phyloP scores from a whole-genome alignment of 1,140 invertebrate species.

The Antheraea pernyi region DNA sequence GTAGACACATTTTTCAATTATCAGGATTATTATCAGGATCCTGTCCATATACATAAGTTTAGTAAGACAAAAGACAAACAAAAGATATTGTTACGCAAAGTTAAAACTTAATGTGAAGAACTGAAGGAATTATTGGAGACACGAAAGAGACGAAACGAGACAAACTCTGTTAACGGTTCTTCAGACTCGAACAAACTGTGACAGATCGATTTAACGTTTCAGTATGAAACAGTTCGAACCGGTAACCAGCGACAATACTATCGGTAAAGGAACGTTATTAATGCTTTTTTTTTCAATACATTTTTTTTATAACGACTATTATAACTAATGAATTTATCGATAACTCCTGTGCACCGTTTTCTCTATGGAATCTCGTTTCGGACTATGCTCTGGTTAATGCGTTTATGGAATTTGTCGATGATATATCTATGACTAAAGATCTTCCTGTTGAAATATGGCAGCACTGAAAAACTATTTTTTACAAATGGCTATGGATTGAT shows the following conservation, averaged over 20 bases:
- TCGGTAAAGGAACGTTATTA: too few relatives aligned
- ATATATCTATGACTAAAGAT: background rate
- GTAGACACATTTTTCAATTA: too few relatives aligned
- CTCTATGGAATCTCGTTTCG: background rate
- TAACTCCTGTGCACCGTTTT: background rate
- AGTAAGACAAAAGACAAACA: too few relatives aligned
- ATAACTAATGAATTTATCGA: too few relatives aligned
- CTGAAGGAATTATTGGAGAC: background rate
- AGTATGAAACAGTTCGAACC: background rate
- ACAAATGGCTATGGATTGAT: background rate
- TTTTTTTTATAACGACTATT: too few relatives aligned
- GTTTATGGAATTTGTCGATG: background rate
- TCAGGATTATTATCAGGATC: too few relatives aligned
- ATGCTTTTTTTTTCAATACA: too few relatives aligned
- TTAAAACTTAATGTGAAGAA: background rate
- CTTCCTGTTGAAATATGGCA: background rate
- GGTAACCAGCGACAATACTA: background rate
- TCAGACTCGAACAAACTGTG: background rate
- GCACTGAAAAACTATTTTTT: background rate
- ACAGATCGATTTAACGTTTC: background rate
- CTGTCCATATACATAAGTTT: too few relatives aligned
- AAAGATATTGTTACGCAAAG: background rate
- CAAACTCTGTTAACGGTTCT: background rate
- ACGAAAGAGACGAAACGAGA: background rate
- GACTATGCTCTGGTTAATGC: background rate